Evolutionary conservation across 2,797 vertebrate species (phyloP).

Genomic region (Columba guinea): DNA sequence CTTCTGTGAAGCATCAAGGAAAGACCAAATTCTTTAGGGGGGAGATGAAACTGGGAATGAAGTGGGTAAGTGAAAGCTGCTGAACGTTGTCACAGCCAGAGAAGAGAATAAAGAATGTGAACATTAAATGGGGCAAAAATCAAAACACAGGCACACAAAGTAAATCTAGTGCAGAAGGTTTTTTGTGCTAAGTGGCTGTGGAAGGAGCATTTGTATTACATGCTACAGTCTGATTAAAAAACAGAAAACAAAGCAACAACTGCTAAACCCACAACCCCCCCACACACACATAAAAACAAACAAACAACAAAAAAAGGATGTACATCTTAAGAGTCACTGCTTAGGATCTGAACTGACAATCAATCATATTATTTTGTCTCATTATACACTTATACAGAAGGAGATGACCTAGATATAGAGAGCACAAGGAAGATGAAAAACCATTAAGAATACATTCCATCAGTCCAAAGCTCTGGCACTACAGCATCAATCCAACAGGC

Average conservation of each 20-base stretch:
- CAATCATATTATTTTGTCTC: neutral
- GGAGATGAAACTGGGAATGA: slow-evolving; percentile 15
- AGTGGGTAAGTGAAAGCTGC: neutral
- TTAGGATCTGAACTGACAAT: neutral
- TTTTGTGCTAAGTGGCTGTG: neutral
- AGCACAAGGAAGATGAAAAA: neutral
- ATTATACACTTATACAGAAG: neutral
- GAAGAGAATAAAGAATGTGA: neutral
- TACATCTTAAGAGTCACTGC: neutral
- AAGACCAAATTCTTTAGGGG: neutral
- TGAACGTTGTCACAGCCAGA: neutral
- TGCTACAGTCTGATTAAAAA: neutral
- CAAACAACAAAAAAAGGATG: no score
- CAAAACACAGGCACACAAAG: neutral
- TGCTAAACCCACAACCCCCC: neutral
- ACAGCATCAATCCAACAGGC: neutral
- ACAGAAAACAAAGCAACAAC: neutral
- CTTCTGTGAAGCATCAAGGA: neutral
- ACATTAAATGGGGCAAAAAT: neutral
- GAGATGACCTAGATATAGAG: neutral
- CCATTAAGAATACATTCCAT: neutral
- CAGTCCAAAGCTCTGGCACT: neutral
- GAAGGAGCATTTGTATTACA: neutral
- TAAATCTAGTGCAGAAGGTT: neutral
- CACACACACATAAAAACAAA: no score